These are phyloP conservation scores for Torymus auratus DNA, from an alignment of 2,888 invertebrate species.

Conservation along the genomic window DNA sequence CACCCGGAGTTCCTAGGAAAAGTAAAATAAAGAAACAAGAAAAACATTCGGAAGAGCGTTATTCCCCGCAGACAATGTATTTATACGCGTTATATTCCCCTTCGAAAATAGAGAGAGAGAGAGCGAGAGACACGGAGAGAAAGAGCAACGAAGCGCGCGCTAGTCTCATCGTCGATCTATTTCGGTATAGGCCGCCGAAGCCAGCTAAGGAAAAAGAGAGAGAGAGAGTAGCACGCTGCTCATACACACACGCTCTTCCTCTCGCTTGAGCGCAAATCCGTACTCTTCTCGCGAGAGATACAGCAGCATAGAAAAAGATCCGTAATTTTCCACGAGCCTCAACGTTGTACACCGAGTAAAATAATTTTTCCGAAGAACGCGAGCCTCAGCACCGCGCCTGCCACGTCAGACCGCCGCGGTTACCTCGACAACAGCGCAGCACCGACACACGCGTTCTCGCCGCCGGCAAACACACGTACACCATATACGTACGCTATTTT, in stretches of 20 bases:
- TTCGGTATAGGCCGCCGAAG: conserved; percentile 38
- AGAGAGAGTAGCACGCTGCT: not conserved
- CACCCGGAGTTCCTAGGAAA: not conserved
- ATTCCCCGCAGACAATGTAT: conserved; percentile 56
- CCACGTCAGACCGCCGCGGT: conserved; percentile 31
- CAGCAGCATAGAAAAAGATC: conserved; percentile 32
- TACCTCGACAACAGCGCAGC: conserved; percentile 49
- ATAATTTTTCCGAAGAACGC: conserved; percentile 37
- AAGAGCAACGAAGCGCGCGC: too few species aligned
- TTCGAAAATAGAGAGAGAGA: conserved; percentile 47
- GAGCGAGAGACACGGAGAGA: not conserved
- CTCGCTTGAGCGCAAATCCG: too few species aligned
- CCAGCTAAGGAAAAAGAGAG: not conserved
- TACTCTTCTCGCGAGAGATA: not conserved
- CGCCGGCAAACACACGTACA: conserved; percentile 31
- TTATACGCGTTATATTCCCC: conserved; percentile 53
- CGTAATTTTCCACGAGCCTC: conserved; percentile 67
- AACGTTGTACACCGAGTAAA: not conserved
- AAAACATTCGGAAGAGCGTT: conserved; percentile 34
- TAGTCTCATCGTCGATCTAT: conserved; percentile 40
- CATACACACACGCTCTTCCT: too few species aligned
- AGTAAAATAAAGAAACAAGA: not conserved
- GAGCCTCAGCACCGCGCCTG: not conserved
- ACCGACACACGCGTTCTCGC: conserved; percentile 22
- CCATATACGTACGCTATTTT: too few species aligned